These are phyloP conservation scores for Siniperca undulata DNA, from an alignment of 2,797 vertebrate species.

Conservation along the genomic window DNA sequence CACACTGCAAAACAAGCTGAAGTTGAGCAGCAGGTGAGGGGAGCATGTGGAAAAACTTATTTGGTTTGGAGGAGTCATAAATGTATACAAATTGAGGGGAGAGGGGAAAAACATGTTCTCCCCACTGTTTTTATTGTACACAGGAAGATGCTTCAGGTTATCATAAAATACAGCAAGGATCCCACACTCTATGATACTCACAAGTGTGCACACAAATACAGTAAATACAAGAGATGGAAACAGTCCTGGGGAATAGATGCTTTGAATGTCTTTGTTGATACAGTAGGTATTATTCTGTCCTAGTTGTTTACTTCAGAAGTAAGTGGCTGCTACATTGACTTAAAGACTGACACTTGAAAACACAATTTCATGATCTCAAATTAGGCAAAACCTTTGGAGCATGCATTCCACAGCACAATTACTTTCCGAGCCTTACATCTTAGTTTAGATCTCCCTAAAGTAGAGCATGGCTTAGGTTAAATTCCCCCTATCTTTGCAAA, in stretches of 20 bases:
- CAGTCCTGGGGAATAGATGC: conserved; percentile 6
- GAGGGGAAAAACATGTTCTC: conserved; percentile 56
- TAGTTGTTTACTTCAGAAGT: not conserved
- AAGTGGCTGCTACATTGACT: conserved; percentile 10
- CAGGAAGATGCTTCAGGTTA: conserved; percentile 77
- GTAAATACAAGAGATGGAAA: conserved; percentile 32
- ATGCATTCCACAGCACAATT: conserved; percentile 23
- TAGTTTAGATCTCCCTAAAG: conserved; percentile 18
- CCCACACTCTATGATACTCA: conserved; percentile 32
- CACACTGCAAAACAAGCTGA: conserved; percentile 14
- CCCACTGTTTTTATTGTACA: conserved; percentile 80
- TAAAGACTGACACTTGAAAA: conserved; percentile 15
- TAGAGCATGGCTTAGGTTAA: not conserved
- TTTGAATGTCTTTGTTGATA: conserved; percentile 1
- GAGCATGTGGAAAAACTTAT: conserved; percentile 81
- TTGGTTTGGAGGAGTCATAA: conserved; percentile 68
- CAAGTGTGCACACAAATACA: conserved; percentile 22
- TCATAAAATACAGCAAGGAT: conserved; percentile 70
- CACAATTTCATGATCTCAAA: conserved; percentile 27
- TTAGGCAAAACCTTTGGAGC: conserved; percentile 10
- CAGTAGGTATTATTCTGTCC: not conserved
- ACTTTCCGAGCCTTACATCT: conserved; percentile 10
- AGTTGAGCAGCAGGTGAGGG: conserved; percentile 62
- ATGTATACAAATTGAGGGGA: conserved; percentile 62
- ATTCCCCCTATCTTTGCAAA: not conserved